phyloP scores from a whole-genome alignment of 2,888 invertebrate species.

The Monochamus alternatus region DNA sequence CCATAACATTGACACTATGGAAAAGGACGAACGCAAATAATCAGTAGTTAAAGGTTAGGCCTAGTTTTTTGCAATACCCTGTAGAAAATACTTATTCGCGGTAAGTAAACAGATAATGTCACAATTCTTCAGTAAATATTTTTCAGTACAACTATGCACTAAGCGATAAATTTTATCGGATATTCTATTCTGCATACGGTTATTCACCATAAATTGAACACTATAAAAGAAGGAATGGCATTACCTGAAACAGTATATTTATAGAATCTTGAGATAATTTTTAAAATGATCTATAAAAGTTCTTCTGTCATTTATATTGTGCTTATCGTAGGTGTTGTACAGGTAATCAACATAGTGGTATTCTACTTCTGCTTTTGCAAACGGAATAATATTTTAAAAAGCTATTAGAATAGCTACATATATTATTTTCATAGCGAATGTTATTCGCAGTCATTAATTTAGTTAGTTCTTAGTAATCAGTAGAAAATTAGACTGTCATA shows the following conservation, averaged over 20 bases:
- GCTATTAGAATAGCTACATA: too few relatives aligned
- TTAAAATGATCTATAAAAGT: constrained; percentile 2
- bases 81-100: too few relatives aligned
- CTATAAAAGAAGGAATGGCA: not conserved
- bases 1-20: too few relatives aligned
- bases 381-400: too few relatives aligned
- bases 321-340: not conserved
- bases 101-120: not conserved
- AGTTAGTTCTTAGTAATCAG: too few relatives aligned
- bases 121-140: not conserved
- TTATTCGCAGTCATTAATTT: too few relatives aligned
- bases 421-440: too few relatives aligned
- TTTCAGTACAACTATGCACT: not conserved
- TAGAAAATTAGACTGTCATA: too few relatives aligned
- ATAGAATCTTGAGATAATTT: not conserved
- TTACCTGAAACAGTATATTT: not conserved
- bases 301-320: not conserved
- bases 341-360: not conserved
- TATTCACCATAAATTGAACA: not conserved
- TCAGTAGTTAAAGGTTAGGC: too few relatives aligned
- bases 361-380: too few relatives aligned
- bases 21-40: too few relatives aligned
- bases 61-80: too few relatives aligned
- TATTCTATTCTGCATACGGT: not conserved
- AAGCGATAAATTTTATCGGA: not conserved